Conservation (phyloP, 2,888 invertebrate genomes). For the Octonoba sinensis region DNA sequence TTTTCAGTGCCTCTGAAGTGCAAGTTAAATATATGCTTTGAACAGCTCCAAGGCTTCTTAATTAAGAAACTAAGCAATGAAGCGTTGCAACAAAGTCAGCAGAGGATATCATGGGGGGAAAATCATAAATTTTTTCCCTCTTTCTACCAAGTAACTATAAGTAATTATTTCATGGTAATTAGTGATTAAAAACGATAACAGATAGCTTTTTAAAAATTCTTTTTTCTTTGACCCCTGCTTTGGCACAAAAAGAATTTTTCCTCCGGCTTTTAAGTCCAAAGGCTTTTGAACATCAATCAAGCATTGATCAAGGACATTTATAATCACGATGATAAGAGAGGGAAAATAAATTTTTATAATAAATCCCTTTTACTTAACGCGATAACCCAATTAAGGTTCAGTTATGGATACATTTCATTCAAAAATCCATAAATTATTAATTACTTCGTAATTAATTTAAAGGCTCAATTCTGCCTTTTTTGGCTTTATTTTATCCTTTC, state of each 20-base stretch:
- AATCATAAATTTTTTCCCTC: constrained; percentile 12
- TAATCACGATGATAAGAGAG: constrained; percentile 48
- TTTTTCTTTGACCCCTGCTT: constrained; percentile 2
- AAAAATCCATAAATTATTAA: constrained; percentile 65
- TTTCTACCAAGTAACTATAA: constrained; percentile 50
- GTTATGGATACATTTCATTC: constrained; percentile 59
- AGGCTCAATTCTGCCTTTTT: constrained; percentile 7
- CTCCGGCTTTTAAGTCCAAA: constrained; percentile 13
- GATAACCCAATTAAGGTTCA: constrained; percentile 60
- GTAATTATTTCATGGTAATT: constrained; percentile 64
- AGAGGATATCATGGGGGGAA: constrained; percentile 20
- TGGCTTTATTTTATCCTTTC: not conserved
- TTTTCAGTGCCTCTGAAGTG: constrained; percentile 43
- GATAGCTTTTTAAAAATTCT: constrained; percentile 48
- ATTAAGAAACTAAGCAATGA: constrained; percentile 47
- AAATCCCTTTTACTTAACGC: constrained; percentile 60
- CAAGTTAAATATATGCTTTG: constrained; percentile 45
- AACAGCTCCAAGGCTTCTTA: constrained; percentile 19
- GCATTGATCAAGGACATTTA: constrained; percentile 47
- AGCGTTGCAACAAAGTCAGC: constrained; percentile 34
- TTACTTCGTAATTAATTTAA: constrained; percentile 63
- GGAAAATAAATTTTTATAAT: constrained; percentile 39
- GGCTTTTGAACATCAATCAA: constrained; percentile 48
- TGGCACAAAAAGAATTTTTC: not conserved
- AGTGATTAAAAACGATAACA: constrained; percentile 62